phyloP scores from a whole-genome alignment of 2,797 vertebrate genomes.

The Todus mexicanus region DNA sequence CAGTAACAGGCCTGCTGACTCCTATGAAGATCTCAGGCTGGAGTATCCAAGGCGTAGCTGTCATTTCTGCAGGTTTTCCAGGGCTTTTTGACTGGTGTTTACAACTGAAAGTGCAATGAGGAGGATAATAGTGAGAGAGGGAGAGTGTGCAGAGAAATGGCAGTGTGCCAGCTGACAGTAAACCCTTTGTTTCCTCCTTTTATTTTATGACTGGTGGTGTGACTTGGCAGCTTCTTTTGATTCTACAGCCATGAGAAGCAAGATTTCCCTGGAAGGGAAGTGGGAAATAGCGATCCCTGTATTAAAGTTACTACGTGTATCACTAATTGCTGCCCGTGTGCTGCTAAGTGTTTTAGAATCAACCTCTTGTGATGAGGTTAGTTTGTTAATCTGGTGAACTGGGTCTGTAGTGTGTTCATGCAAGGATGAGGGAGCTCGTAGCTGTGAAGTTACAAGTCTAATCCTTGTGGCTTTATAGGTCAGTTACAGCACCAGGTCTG shows the following conservation, averaged over 20 bases:
- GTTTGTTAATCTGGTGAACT: conserved; percentile 18
- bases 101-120: not conserved
- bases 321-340: not conserved
- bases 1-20: not conserved
- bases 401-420: not conserved
- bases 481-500: not conserved
- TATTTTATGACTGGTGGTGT: not conserved
- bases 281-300: not conserved
- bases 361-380: not conserved
- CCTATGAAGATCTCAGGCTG: not conserved
- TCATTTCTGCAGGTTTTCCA: not conserved
- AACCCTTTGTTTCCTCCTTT: not conserved
- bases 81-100: not conserved
- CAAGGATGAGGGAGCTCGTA: not conserved
- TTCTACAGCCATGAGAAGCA: not conserved
- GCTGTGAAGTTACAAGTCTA: not conserved
- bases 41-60: not conserved
- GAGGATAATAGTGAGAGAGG: not conserved
- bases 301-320: not conserved
- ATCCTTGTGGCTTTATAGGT: conserved; percentile 2
- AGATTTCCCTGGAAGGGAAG: not conserved
- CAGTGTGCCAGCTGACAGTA: not conserved
- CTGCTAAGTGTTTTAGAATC: not conserved
- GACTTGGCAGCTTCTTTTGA: not conserved
- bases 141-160: not conserved